Base-by-base conservation (phyloP, 2,797 vertebrate genomes). In the Glossophaga mutica region DNA sequence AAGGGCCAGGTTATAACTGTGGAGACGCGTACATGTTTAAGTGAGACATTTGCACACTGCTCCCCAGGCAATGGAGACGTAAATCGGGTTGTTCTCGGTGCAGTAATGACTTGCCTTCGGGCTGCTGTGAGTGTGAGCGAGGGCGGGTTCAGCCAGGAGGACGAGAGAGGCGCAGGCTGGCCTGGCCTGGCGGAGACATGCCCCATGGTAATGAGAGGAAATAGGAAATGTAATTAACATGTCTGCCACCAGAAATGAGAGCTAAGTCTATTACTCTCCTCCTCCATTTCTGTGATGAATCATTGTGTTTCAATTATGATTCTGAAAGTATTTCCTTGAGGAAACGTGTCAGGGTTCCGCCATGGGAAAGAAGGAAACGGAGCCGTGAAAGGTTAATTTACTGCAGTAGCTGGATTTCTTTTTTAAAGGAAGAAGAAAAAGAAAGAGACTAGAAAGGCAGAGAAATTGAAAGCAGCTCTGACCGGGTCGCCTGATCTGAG, bases 211-310 rank as follows among this genome's bases (percentile, higher is more conserved):
- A 96, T 65, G 90, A 96, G 94, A 81, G 95, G 96, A 97, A 97
- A 97, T 87, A 81, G 96, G 91, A 96, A 98, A 97, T 94, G 88
- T 97, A 95, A 97, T 98, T 95, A 97, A 94, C 57, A 6, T 97
- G 95, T 96, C 97, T 98, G 96, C 96, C 96, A 82, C 87, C 78
- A 97, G 97, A 83, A 96, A 96, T 1, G 55, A 87, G 96, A 82
- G 78, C 68, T 94, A 77, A 96, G 86, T 91, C 95, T 96, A 94
- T 96, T 95, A 94, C 90, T 65, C 84, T 70, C 83, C 50, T 88
- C 88, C 89, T 93, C 89, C 91, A 6, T 79, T 92, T 87, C 92
- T 91, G 70, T 84, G 91, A 97, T 92, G 94, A 96, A 96, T 89
- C 68, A 97, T 67, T 91, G 86, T 59, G 32, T 95, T 97, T 96